These are phyloP conservation scores for Ctenopoma kingsleyae DNA, from an alignment of 2,797 vertebrate genomes.

Conservation along the genomic window DNA sequence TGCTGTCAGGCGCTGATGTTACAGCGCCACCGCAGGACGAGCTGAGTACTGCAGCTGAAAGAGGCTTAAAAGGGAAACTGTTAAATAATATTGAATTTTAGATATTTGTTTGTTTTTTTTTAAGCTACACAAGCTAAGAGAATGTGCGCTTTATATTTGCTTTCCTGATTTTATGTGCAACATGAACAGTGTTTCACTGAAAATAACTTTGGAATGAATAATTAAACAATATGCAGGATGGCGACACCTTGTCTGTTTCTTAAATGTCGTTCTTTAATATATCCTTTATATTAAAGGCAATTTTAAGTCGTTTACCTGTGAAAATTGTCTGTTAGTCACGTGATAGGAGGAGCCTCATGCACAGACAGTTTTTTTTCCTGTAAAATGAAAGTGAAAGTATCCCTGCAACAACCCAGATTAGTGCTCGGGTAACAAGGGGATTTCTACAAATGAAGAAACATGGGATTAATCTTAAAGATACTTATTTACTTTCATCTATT, in stretches of 20 bases:
- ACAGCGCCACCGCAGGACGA: conserved; percentile 51
- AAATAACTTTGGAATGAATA: background rate
- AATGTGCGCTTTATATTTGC: background rate
- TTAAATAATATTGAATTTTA: background rate
- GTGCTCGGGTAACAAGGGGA: background rate
- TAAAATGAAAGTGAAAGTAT: conserved; percentile 82
- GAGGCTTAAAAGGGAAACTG: background rate
- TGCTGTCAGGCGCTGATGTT: background rate
- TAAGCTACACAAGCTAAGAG: too few species aligned
- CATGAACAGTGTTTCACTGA: background rate
- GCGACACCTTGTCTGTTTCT: too few species aligned
- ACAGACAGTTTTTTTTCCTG: background rate
- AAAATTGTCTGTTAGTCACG: background rate
- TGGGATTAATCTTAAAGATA: conserved; percentile 53
- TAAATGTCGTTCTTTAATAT: too few species aligned
- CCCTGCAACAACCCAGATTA: fast-evolving
- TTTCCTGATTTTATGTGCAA: background rate
- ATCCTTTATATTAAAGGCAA: too few species aligned
- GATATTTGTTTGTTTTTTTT: too few species aligned
- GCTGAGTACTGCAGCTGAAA: background rate
- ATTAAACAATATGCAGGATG: background rate
- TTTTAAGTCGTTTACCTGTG: too few species aligned
- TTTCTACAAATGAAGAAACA: conserved; percentile 12
- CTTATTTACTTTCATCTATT: conserved; percentile 36
- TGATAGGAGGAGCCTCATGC: background rate